Evolutionary conservation across 2,888 invertebrate species (phyloP).

Genomic region (Sisyra terminalis): DNA sequence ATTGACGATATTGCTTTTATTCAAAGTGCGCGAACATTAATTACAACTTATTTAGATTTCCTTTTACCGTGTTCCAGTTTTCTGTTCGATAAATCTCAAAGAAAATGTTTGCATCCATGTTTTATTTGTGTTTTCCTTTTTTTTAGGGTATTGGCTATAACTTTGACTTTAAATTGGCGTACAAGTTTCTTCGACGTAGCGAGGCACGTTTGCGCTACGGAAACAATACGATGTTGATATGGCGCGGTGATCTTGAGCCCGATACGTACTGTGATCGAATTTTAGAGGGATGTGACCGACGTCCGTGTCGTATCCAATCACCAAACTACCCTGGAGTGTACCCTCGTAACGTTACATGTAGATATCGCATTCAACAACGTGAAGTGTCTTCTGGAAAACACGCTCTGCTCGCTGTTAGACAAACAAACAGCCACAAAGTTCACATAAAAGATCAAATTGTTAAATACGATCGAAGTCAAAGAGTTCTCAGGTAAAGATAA

Average conservation of each 20-base stretch:
- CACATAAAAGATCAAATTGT: constrained; percentile 64
- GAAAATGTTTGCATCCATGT: not conserved
- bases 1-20: no score
- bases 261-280: constrained; percentile 69
- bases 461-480: constrained; percentile 58
- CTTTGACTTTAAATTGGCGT: constrained; percentile 71
- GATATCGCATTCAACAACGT: constrained; percentile 24
- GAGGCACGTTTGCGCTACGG: constrained; percentile 66
- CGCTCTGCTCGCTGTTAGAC: constrained; percentile 56
- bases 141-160: constrained; percentile 55
- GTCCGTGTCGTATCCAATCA: constrained; percentile 51
- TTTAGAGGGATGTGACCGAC: constrained; percentile 58
- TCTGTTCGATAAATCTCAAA: not conserved
- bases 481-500: constrained; percentile 48
- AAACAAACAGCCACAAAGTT: constrained; percentile 61
- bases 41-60: no score
- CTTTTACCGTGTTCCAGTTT: no score
- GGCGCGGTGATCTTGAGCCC: constrained; percentile 57
- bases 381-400: constrained; percentile 49
- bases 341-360: constrained; percentile 61
- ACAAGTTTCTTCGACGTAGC: constrained; percentile 62
- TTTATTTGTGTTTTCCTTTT: not conserved
- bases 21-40: no score
- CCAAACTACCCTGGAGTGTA: constrained; percentile 86
- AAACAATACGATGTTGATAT: constrained; percentile 52